phyloP scores from a whole-genome alignment of 2,797 vertebrate genomes.

The Scarus forsteni region DNA sequence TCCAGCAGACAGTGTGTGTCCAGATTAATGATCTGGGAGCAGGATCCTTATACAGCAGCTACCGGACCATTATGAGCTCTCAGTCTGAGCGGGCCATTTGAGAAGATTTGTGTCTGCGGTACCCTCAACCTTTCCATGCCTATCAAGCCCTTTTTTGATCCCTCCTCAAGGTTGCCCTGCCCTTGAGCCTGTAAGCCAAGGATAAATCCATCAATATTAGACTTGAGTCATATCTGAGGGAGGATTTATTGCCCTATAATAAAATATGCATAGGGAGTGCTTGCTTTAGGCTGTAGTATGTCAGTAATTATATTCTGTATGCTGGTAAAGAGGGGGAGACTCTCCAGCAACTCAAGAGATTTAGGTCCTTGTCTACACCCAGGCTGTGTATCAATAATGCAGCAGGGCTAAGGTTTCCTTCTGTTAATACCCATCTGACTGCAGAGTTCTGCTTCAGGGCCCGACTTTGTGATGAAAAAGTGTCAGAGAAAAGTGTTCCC shows the following conservation, averaged over 20 bases:
- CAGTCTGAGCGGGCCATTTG: constrained; percentile 32
- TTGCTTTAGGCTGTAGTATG: not conserved
- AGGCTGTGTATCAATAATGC: constrained; percentile 61
- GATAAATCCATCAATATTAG: constrained; percentile 9
- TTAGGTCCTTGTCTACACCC: constrained; percentile 18
- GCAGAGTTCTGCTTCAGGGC: constrained; percentile 19
- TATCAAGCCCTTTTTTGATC: constrained; percentile 16
- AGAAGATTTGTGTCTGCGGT: constrained; percentile 21
- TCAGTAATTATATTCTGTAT: constrained; percentile 9
- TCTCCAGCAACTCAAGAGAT: constrained; percentile 25
- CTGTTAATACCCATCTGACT: constrained; percentile 39
- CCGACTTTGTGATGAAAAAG: constrained; percentile 7
- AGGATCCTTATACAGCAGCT: constrained; percentile 34
- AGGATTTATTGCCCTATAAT: constrained; percentile 7
- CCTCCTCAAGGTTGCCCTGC: constrained; percentile 33
- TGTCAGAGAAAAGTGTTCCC: constrained; percentile 11
- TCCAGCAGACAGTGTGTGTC: constrained; percentile 51
- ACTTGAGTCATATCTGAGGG: not conserved
- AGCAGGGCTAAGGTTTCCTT: constrained; percentile 50
- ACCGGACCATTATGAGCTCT: constrained; percentile 41
- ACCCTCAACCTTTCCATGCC: constrained; percentile 24
- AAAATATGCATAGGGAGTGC: not conserved
- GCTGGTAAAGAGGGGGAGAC: constrained; percentile 22
- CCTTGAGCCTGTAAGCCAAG: constrained; percentile 33
- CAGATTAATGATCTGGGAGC: constrained; percentile 65